Conservation (phyloP, 2,888 invertebrate species). For the Atethmia centrago region DNA sequence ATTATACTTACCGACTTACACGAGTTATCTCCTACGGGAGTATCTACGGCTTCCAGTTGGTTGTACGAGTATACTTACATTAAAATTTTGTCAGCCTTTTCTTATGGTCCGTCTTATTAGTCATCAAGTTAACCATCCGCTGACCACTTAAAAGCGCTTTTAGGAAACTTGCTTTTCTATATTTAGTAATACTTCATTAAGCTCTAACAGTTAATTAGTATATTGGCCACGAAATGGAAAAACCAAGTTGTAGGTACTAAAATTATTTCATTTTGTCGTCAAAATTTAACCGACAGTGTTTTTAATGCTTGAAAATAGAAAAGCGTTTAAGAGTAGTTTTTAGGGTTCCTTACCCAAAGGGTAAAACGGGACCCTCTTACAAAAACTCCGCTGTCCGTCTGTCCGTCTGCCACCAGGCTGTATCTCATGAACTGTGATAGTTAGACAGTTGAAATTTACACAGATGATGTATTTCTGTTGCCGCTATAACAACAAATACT, state of each 20-base stretch:
- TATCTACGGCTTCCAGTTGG: background rate
- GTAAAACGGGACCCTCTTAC: too few species aligned
- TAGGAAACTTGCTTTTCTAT: constrained; percentile 37
- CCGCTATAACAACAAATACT: too few species aligned
- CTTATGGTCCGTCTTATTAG: background rate
- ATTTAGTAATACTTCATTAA: constrained; percentile 41
- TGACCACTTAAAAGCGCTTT: background rate
- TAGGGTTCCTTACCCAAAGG: too few species aligned
- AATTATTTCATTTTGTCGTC: background rate
- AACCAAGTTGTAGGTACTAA: background rate
- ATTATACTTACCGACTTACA: background rate
- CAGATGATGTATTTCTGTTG: too few species aligned
- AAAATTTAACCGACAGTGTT: background rate
- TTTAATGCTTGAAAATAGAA: background rate
- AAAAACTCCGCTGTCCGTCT: too few species aligned
- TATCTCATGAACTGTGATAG: too few species aligned
- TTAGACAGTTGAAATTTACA: too few species aligned
- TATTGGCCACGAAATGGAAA: background rate
- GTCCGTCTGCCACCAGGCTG: too few species aligned
- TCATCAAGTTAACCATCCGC: background rate
- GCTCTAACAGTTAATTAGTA: constrained; percentile 4
- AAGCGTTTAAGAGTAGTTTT: too few species aligned
- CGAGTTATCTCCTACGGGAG: background rate
- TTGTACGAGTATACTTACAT: too few species aligned
- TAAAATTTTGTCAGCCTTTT: background rate